Conservation (phyloP, 2,113 vertebrate species). For the Brachyhypopomus occidentalis region DNA sequence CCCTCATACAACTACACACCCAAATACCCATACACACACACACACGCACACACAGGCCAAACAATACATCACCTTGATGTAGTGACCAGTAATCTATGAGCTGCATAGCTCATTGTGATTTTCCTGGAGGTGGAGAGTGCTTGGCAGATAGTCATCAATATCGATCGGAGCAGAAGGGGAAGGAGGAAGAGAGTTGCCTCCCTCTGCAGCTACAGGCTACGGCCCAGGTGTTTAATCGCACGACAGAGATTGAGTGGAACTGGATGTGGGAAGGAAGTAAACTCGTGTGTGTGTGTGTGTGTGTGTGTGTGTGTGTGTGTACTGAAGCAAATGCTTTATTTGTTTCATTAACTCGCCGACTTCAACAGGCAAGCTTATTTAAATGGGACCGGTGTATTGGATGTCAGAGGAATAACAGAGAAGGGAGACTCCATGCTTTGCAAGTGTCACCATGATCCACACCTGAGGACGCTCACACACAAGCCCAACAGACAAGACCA, state of each 20-base stretch:
- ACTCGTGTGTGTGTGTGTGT: background rate
- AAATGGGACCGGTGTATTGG: background rate
- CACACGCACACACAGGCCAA: background rate
- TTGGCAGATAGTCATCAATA: slow-evolving; percentile 50
- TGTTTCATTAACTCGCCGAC: slow-evolving; percentile 5
- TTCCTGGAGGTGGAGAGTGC: slow-evolving; percentile 9
- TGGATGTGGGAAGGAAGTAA: slow-evolving; percentile 8
- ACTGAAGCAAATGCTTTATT: background rate
- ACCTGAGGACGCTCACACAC: no score
- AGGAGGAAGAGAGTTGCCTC: slow-evolving; percentile 2
- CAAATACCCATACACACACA: background rate
- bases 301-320: background rate
- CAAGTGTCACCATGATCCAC: no score
- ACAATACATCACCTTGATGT: slow-evolving; percentile 38
- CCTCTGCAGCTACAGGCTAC: slow-evolving; percentile 10
- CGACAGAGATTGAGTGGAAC: slow-evolving; percentile 19
- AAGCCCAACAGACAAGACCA: no score
- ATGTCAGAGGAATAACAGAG: background rate
- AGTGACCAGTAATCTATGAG: slow-evolving; percentile 38
- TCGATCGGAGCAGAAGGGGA: slow-evolving; percentile 43
- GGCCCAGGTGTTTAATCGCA: slow-evolving; percentile 41
- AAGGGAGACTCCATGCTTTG: no score
- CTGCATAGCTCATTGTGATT: slow-evolving; percentile 34
- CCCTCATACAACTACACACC: background rate
- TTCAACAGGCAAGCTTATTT: background rate